A percentile compares a stretch with the other conserved stretches of the same genome.
These are phyloP conservation scores for Tachycineta bicolor DNA, from an alignment of 2,113 vertebrate genomes.

Conservation along the genomic window DNA sequence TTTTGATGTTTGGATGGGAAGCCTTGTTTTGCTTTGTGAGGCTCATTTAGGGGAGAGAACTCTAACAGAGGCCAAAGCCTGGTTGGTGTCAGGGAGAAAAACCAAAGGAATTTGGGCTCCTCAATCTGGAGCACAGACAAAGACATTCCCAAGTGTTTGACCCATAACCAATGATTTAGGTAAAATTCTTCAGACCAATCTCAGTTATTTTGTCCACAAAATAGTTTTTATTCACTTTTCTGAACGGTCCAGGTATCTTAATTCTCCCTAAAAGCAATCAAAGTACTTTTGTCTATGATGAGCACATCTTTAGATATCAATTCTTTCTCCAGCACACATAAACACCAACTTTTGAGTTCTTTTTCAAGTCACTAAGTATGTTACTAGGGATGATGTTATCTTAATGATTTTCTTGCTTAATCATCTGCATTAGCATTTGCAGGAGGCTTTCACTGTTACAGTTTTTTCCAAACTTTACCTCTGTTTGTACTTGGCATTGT, in stretches of 20 bases:
- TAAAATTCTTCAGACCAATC: neutral
- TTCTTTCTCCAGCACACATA: neutral
- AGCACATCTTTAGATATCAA: neutral
- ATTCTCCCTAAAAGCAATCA: neutral
- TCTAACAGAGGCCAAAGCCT: neutral
- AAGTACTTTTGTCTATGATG: neutral
- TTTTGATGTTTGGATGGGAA: neutral
- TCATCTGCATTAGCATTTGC: neutral
- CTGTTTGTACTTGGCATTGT: neutral
- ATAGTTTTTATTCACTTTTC: neutral
- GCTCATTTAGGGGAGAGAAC: neutral
- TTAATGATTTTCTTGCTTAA: neutral
- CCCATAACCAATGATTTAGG: neutral
- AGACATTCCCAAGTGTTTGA: neutral
- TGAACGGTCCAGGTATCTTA: neutral
- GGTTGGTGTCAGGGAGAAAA: neutral
- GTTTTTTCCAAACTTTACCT: neutral
- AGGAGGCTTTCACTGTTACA: neutral
- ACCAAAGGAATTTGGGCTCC: neutral
- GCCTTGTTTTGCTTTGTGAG: neutral
- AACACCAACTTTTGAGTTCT: neutral
- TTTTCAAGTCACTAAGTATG: neutral
- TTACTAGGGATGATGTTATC: neutral
- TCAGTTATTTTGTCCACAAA: neutral
- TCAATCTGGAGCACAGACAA: fast-evolving